Base-by-base conservation (phyloP, 2,113 vertebrate species). In the Pteronura brasiliensis region DNA sequence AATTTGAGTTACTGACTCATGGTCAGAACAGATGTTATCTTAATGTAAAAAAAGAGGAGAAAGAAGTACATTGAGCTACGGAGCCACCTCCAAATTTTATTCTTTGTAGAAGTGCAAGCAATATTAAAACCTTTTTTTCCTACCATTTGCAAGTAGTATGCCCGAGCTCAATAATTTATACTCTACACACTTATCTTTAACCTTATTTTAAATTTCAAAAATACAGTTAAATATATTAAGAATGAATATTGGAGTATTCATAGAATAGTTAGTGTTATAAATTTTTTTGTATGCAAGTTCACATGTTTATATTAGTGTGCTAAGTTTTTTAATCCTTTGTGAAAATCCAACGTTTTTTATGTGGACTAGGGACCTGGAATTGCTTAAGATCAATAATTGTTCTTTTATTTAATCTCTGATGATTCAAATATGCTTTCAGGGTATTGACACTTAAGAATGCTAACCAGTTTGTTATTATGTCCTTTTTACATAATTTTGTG, bases 1-100 rank as follows among this genome's bases (percentile, higher is more conserved):
- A 97, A 98, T 98, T 98, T 98, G 95, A 98, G 98, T 99, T 98
- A 96, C 96, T 98, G 96, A 98, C 97, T 98, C 80, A 97, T 98
- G 97, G 92, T 87, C 97, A 98, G 96, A 98, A 97, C 98, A 99
- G 97, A 98, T 98, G 97, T 98, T 99, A 96, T 84, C 97, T 98
- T 98, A 98, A 98, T 99, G 93, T 93, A 97, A 97, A 76, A 94
- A 86, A 98, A 98, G 74, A 93, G 84, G 59, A 97, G 98, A 97
- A 97, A 97, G 97, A 98, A 94, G 52, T 96, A 94, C 97, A 90
- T 81, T 96, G 97, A 98, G 96, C 98, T 95, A 97, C 81, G 97
- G 92, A 98, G 93, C 96, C 97, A 97, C 97, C 82, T 98, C 85
- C 95, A 97, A 98, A 98, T 93, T 98, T 81, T 95, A 47, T 95